Evolutionary conservation across 2,113 vertebrate species (phyloP).

Genomic region (Tyrannus savana): DNA sequence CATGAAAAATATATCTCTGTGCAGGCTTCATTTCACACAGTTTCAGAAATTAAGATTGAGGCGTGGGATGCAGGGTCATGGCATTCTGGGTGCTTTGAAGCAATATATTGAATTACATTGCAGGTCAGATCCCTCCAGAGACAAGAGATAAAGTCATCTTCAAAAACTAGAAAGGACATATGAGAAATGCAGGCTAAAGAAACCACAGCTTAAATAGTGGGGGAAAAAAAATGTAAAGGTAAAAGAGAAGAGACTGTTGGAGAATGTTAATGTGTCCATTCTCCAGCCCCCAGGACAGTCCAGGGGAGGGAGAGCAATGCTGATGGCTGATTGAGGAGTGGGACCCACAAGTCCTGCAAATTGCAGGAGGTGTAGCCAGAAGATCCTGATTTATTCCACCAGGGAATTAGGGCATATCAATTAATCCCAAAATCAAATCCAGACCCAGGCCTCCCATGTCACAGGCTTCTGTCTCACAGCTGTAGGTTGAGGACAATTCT

Average conservation of each 20-base stretch:
- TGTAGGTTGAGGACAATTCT: background rate
- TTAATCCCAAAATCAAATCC: background rate
- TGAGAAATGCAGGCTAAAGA: background rate
- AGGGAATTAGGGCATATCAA: rapidly evolving
- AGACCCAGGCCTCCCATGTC: background rate
- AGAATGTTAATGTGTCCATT: background rate
- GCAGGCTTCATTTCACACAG: background rate
- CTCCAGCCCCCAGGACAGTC: background rate
- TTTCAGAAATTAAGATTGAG: conserved; percentile 17
- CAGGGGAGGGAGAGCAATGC: background rate
- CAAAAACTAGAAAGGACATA: background rate
- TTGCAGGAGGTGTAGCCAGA: background rate
- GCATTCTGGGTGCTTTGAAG: background rate
- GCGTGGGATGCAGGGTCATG: background rate
- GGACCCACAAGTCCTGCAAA: background rate
- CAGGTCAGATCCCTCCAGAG: background rate
- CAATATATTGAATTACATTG: background rate
- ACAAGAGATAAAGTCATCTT: background rate
- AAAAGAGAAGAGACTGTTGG: background rate
- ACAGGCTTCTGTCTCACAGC: background rate
- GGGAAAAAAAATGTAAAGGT: background rate
- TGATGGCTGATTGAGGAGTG: background rate
- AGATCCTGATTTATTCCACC: background rate
- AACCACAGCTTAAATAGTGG: background rate
- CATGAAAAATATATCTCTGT: background rate